Percentiles rank a stretch among this genome's conserved stretches.
These are phyloP conservation scores for Anser cygnoides DNA, from an alignment of 2,113 vertebrate species.

Conservation along the genomic window DNA sequence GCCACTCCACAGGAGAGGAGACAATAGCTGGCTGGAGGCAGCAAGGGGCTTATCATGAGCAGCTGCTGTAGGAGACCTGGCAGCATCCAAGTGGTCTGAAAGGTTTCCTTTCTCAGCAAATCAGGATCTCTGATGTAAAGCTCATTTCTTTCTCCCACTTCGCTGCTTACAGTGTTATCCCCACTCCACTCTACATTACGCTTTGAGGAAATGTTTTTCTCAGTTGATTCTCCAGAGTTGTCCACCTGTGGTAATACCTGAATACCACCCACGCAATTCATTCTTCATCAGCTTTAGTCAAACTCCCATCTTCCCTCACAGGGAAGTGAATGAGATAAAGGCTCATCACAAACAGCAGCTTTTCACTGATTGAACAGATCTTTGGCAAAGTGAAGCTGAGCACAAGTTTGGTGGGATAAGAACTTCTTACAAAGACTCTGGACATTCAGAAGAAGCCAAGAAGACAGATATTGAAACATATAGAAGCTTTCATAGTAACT, in stretches of 20 bases:
- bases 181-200: not conserved
- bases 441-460: not conserved
- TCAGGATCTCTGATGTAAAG: not conserved
- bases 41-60: not conserved
- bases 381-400: not conserved
- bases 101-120: not conserved
- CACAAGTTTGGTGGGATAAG: not conserved
- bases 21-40: not conserved
- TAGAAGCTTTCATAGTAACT: not conserved
- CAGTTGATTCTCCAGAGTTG: not conserved
- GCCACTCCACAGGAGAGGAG: not conserved
- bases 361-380: not conserved
- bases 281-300: not conserved
- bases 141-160: not conserved
- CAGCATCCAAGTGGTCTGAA: not conserved
- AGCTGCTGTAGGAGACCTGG: not conserved
- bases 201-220: not conserved
- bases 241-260: not conserved
- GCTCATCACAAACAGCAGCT: not conserved
- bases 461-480: not conserved
- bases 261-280: not conserved
- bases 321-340: not conserved
- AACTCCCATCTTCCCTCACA: too few relatives aligned
- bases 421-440: rapidly evolving
- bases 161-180: not conserved